A percentile compares a stretch with the other conserved stretches of the same genome.
Conservation (phyloP, 1,140 invertebrate species). For the Drosophila tsacasi region DNA sequence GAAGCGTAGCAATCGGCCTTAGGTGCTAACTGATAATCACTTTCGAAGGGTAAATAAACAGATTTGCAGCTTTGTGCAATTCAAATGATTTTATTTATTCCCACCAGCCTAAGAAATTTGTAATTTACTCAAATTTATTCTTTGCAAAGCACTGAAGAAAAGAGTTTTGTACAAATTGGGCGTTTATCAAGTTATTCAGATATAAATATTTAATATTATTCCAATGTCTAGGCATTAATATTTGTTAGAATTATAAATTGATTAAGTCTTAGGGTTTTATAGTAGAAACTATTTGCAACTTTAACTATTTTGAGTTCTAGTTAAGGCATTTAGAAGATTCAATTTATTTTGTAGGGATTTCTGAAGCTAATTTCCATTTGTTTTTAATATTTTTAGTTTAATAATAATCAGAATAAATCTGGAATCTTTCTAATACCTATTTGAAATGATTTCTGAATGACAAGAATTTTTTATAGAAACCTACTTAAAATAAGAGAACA, state of each 20-base stretch:
- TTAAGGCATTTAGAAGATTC: no score
- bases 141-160: no score
- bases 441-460: not conserved
- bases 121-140: slow-evolving; percentile 21
- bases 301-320: no score
- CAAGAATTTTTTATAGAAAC: not conserved
- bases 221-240: not conserved
- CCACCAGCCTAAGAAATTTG: slow-evolving; percentile 8
- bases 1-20: slow-evolving; percentile 2
- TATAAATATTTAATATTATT: not conserved
- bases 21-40: slow-evolving; percentile 37
- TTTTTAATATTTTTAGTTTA: not conserved
- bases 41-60: slow-evolving; percentile 14
- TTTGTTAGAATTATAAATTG: not conserved
- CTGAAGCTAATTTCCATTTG: no score
- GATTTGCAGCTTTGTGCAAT: slow-evolving; percentile 19
- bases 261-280: no score
- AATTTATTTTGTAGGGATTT: no score
- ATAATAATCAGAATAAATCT: not conserved
- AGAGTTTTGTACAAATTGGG: not conserved
- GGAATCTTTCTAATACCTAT: not conserved
- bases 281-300: no score
- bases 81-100: slow-evolving; percentile 9
- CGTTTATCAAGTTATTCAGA: not conserved
- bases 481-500: not conserved